Evolutionary conservation across 2,797 vertebrate genomes (phyloP).

Genomic region (Tangara arthus): DNA sequence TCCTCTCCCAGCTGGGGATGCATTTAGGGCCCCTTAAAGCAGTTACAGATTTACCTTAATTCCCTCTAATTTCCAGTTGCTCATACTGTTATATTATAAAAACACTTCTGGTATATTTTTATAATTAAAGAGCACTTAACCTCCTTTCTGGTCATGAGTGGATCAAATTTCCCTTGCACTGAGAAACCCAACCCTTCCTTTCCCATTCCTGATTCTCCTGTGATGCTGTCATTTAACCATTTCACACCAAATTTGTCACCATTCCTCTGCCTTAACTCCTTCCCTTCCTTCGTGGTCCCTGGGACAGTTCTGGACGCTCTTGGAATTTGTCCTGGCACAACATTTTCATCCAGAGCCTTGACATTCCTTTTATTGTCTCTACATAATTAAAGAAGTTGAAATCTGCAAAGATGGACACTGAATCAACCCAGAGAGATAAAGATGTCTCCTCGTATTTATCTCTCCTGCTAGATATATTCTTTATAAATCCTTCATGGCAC

Average conservation of each 20-base stretch:
- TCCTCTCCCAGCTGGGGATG: neutral
- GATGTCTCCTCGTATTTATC: slow-evolving; percentile 38
- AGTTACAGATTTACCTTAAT: neutral
- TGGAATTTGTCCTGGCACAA: neutral
- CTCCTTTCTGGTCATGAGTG: neutral
- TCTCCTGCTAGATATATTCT: slow-evolving; percentile 14
- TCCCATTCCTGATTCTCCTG: neutral
- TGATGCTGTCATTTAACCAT: neutral
- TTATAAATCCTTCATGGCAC: slow-evolving; percentile 54
- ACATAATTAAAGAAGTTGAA: slow-evolving; percentile 29
- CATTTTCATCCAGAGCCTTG: neutral
- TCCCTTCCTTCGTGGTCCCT: neutral
- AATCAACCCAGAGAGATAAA: slow-evolving; percentile 27
- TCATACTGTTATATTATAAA: neutral
- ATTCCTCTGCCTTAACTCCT: neutral
- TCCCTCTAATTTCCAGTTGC: neutral
- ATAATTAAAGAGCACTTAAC: neutral
- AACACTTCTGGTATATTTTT: neutral
- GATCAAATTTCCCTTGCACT: neutral
- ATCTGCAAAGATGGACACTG: neutral
- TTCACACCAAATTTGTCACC: fast-evolving
- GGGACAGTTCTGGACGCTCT: neutral
- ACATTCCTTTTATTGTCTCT: neutral
- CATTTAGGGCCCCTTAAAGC: neutral
- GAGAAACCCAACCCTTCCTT: neutral